Percentiles rank a stretch among this genome's conserved stretches.
phyloP scores from a whole-genome alignment of 2,113 vertebrate species.

The Cisticola juncidis region DNA sequence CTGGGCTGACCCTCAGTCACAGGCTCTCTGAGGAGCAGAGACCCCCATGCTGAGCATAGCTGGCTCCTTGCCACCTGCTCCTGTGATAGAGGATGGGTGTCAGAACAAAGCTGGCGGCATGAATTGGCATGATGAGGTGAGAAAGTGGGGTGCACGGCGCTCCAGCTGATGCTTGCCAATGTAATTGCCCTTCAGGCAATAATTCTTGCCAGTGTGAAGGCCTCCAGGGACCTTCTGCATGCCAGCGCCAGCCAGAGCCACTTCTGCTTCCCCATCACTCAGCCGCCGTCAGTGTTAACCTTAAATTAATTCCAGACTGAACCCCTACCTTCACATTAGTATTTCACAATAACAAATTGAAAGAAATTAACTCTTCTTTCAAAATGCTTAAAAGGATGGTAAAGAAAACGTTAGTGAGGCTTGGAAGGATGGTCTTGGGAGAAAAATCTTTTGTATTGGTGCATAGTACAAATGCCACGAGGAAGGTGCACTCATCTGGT shows the following conservation, averaged over 20 bases:
- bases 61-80: constrained; percentile 46
- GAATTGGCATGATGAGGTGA: constrained; percentile 62
- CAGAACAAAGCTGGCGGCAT: constrained; percentile 65
- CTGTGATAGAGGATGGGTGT: constrained; percentile 52
- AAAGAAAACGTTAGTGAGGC: not conserved
- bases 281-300: constrained; percentile 3
- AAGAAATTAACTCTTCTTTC: not conserved
- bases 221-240: constrained; percentile 15
- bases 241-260: not conserved
- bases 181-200: constrained; percentile 63
- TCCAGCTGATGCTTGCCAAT: constrained; percentile 65
- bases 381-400: not conserved
- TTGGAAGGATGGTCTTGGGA: not conserved
- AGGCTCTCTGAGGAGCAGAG: not conserved
- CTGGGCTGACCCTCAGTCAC: not conserved
- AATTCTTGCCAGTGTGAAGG: constrained; percentile 32
- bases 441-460: not conserved
- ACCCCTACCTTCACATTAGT: not conserved
- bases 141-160: constrained; percentile 3
- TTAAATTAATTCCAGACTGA: constrained; percentile 34
- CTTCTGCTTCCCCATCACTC: constrained; percentile 51
- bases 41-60: not conserved
- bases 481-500: not conserved
- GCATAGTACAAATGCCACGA: fast-evolving
- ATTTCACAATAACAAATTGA: constrained; percentile 9